phyloP scores from a whole-genome alignment of 1,140 invertebrate genomes.

The Penaeus japonicus region DNA sequence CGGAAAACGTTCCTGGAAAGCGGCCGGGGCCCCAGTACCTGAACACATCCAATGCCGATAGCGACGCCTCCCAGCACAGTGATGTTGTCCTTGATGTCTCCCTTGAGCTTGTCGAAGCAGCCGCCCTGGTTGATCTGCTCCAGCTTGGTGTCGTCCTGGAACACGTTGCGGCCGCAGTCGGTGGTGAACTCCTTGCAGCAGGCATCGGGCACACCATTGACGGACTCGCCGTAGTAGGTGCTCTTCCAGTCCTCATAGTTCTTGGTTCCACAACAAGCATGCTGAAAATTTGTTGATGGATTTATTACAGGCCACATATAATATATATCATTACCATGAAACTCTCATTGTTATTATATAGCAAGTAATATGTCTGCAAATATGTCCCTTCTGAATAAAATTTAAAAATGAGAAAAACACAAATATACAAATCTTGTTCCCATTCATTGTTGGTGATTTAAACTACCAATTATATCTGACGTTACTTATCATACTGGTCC shows the following conservation, averaged over 20 bases:
- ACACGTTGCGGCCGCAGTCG: constrained; percentile 55
- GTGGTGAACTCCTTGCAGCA: constrained; percentile 58
- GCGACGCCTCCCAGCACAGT: constrained; percentile 60
- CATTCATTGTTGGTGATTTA: too few relatives aligned
- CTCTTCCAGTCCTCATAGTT: constrained; percentile 59
- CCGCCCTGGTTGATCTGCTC: constrained; percentile 57
- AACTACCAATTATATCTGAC: too few relatives aligned
- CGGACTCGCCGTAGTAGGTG: constrained; percentile 44
- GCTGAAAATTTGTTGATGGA: background rate
- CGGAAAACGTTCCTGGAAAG: too few relatives aligned
- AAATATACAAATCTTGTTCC: too few relatives aligned
- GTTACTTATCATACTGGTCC: too few relatives aligned
- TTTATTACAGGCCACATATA: too few relatives aligned
- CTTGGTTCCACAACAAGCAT: constrained; percentile 60
- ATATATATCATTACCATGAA: too few relatives aligned
- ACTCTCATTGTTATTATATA: too few relatives aligned
- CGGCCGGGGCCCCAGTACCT: constrained; percentile 51
- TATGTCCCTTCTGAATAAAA: too few relatives aligned
- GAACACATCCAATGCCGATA: constrained; percentile 61
- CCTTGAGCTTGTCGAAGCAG: constrained; percentile 60
- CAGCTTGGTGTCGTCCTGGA: constrained; percentile 13
- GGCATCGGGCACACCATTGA: constrained; percentile 58
- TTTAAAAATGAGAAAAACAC: too few relatives aligned
- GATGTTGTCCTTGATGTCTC: constrained; percentile 55
- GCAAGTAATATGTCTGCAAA: too few relatives aligned